Evolutionary conservation across 2,113 vertebrate species (phyloP).

Genomic region (Varanus komodoensis): DNA sequence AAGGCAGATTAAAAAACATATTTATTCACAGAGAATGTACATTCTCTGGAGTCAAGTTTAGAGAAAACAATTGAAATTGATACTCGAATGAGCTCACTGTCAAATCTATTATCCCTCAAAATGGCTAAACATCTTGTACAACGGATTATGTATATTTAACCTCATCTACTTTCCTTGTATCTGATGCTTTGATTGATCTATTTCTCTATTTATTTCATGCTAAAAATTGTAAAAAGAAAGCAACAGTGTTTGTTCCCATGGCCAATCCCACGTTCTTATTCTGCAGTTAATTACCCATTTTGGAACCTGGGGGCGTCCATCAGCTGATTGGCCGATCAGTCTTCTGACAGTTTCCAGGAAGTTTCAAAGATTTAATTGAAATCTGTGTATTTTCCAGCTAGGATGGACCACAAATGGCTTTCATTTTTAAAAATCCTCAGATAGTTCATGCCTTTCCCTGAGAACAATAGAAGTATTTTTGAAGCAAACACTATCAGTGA

Average conservation of each 20-base stretch:
- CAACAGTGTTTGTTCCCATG: background rate
- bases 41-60: no score
- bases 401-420: background rate
- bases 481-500: background rate
- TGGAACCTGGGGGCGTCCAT: no score
- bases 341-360: background rate
- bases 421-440: background rate
- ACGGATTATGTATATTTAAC: background rate
- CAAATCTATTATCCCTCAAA: background rate
- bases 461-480: background rate
- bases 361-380: conserved; percentile 7
- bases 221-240: background rate
- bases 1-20: background rate
- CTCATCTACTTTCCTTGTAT: background rate
- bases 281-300: background rate
- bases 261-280: background rate
- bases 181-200: background rate
- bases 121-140: no score
- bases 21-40: background rate
- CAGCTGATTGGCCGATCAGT: background rate
- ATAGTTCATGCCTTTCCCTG: background rate
- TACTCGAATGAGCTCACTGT: no score
- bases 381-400: background rate
- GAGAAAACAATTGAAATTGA: no score
- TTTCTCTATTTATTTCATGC: background rate